Base-by-base conservation (phyloP, 2,113 vertebrate genomes). In the Apeltes quadracus region DNA sequence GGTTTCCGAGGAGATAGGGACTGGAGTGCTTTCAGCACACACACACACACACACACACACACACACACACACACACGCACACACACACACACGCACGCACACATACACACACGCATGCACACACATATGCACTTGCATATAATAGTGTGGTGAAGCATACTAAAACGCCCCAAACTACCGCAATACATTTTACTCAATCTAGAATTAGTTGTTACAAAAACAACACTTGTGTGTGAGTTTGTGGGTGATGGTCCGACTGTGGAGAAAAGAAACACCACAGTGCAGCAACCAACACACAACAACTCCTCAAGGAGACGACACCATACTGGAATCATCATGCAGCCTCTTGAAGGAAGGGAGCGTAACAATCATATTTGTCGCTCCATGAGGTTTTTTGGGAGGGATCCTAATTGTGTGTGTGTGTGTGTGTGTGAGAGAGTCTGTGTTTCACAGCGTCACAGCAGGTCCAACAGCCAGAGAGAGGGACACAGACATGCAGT, bases 1-100 rank as follows among this genome's bases (percentile, higher is more conserved):
- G 79, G 86, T 91, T 86, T 90, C 89, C 84, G 80, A n/a, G 87
- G 90, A 84, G 89, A 88, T 76, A 72, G 23, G 77, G 80, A 77
- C 25, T 75, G 72, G 72, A 85, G 58, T 34, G 79, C 81, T 56
- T 82, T 84, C 68, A 76, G 63, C 18, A 36, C 39, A 66, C 1
- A 51, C 34, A 44, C 38, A 72, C 22, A 57, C 46, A 64, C 25
- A 66, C 48, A 64, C 25, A 58, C 63, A 76, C 59, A 50, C 43
- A 51, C 29, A 61, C 43, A 55, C 22, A 54, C 64, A 73, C 25
- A 76, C 27, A 59, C 57, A 46, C 62, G 58, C 43, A 74, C 65
- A 58, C 55, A 58, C 32, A 36, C 55, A 58, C 23, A 54, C 51
- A 56, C 54, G 34, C 32, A 58, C 18, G 15, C 34, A 22, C 4